Conservation (phyloP, 2,113 vertebrate species). For the Sorex fumeus region DNA sequence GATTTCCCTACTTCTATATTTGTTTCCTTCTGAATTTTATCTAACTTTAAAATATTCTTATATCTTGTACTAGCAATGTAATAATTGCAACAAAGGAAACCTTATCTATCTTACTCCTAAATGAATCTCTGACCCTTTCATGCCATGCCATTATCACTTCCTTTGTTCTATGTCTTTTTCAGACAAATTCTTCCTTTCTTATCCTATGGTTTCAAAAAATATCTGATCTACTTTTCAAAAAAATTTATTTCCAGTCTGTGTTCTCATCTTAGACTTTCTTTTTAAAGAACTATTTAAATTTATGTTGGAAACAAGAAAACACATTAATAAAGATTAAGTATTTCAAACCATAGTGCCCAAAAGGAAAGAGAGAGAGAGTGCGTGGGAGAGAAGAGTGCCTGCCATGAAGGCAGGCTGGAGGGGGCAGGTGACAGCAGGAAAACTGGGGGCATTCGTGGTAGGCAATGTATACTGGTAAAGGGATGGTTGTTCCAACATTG, state of each 20-base stretch:
- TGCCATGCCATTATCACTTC: background rate
- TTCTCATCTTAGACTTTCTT: background rate
- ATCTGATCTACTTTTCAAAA: background rate
- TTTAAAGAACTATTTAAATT: too few species aligned
- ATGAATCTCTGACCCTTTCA: background rate
- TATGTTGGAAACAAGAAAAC: too few species aligned
- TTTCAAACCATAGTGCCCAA: too few species aligned
- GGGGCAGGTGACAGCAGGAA: too few species aligned
- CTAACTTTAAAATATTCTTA: constrained; percentile 20
- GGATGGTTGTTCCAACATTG: too few species aligned
- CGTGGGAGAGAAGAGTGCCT: too few species aligned
- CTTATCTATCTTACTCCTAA: background rate
- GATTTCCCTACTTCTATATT: background rate
- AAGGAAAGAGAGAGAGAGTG: too few species aligned
- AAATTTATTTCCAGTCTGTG: background rate
- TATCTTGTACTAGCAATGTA: constrained; percentile 12
- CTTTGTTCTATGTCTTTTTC: background rate
- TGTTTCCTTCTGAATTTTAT: background rate
- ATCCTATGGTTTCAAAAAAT: background rate
- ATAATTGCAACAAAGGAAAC: background rate
- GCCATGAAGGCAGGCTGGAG: too few species aligned
- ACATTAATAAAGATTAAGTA: too few species aligned
- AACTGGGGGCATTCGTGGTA: too few species aligned
- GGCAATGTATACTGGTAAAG: too few species aligned
- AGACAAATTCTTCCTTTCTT: background rate